These are phyloP conservation scores for Ptychodera flava DNA, from an alignment of 35 echinoderm and acorn worm genomes.

Conservation along the genomic window DNA sequence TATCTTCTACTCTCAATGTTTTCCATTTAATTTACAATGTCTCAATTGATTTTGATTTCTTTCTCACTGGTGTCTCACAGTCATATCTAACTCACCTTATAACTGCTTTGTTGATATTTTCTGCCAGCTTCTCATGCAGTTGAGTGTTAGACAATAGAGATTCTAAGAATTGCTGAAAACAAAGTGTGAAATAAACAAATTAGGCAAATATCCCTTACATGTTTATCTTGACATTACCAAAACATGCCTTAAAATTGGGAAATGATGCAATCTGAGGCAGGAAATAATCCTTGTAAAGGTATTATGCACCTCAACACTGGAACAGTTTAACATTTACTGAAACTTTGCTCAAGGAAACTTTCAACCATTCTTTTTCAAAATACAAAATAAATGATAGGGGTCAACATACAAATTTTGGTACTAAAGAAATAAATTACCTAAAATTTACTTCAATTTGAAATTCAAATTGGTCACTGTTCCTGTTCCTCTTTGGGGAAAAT, in stretches of 20 bases:
- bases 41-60: not conserved
- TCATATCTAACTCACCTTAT: not conserved
- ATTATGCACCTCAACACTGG: not conserved
- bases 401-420: no score
- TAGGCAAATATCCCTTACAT: not conserved
- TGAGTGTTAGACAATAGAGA: not conserved
- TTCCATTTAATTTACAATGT: no score
- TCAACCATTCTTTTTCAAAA: no score
- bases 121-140: not conserved
- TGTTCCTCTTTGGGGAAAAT: no score
- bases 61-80: not conserved
- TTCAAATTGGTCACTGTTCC: no score
- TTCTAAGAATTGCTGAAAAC: not conserved
- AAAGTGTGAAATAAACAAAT: not conserved
- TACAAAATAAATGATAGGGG: no score
- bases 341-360: not conserved
- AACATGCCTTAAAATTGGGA: not conserved
- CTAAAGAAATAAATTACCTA: no score
- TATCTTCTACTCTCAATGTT: no score
- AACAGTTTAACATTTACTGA: not conserved
- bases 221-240: not conserved
- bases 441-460: no score
- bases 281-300: not conserved
- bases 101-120: not conserved
- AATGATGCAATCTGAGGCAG: not conserved